A percentile compares a stretch with the other conserved stretches of the same genome.
These are phyloP conservation scores for Amphiprion percula DNA, from an alignment of 2,113 vertebrate species.

Conservation along the genomic window DNA sequence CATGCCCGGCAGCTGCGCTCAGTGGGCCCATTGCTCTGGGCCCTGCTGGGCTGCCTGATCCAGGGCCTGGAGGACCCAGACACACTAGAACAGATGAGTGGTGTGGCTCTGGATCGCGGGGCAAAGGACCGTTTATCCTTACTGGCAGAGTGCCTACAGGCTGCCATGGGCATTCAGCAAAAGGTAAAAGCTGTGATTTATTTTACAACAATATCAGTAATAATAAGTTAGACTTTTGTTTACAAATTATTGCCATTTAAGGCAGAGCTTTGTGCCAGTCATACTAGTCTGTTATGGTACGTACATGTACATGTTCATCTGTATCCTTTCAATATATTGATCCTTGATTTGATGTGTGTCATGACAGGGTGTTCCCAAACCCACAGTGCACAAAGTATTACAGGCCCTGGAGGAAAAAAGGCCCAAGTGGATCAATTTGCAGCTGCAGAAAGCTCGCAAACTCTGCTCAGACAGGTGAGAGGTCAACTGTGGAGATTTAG, in stretches of 20 bases:
- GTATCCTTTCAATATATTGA: not conserved
- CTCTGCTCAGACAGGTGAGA: conserved; percentile 90
- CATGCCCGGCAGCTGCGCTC: conserved; percentile 89
- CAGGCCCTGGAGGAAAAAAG: conserved; percentile 89
- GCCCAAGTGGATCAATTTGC: conserved; percentile 92
- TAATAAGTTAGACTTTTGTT: not conserved
- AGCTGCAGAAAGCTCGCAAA: conserved; percentile 91
- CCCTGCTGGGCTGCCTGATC: conserved; percentile 91
- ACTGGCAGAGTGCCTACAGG: conserved; percentile 91
- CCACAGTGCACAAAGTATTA: conserved; percentile 89
- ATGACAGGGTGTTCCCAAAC: conserved; percentile 85
- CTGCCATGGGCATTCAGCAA: conserved; percentile 85
- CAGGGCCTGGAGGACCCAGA: conserved; percentile 90
- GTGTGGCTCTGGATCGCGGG: conserved; percentile 87
- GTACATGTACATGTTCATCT: not conserved
- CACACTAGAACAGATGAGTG: conserved; percentile 88
- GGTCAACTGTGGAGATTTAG: conserved; percentile 22
- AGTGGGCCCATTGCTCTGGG: conserved; percentile 91
- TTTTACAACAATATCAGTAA: conserved; percentile 5
- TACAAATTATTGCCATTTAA: conserved; percentile 8
- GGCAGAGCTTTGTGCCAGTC: not conserved
- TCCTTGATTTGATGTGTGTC: conserved; percentile 2
- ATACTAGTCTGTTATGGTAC: not conserved
- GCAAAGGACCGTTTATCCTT: conserved; percentile 89
- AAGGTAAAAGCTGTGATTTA: conserved; percentile 67